Evolutionary conservation across 2,888 invertebrate species (phyloP).

Genomic region (Ligdia adustata): DNA sequence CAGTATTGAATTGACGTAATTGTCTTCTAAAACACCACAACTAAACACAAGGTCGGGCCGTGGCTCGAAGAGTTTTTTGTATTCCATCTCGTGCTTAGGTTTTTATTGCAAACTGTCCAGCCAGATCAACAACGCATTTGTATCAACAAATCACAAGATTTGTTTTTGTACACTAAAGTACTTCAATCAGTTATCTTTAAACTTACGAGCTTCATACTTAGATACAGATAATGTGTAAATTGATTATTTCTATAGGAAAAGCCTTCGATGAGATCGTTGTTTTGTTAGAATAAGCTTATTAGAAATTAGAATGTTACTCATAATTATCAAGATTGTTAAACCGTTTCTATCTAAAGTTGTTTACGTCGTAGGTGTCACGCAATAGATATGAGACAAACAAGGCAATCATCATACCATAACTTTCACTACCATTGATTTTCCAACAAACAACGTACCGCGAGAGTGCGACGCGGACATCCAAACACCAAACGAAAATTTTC

Average conservation of each 20-base stretch:
- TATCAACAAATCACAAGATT: slow-evolving; percentile 16
- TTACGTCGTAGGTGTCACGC: neutral
- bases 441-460: slow-evolving; percentile 27
- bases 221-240: too few species aligned
- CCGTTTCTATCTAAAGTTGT: slow-evolving; percentile 8
- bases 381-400: slow-evolving; percentile 17
- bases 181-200: too few species aligned
- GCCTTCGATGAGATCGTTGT: too few species aligned
- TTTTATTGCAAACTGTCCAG: slow-evolving; percentile 12
- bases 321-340: slow-evolving; percentile 1
- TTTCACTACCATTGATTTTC: slow-evolving; percentile 34
- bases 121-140: slow-evolving; percentile 12
- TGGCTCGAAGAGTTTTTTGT: slow-evolving; percentile 16
- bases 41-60: slow-evolving; percentile 17
- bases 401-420: slow-evolving; percentile 19
- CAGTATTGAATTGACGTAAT: slow-evolving; percentile 15
- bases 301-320: too few species aligned
- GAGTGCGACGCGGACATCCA: slow-evolving; percentile 41
- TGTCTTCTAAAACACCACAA: slow-evolving; percentile 17
- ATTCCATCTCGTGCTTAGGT: slow-evolving; percentile 11
- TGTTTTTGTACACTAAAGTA: too few species aligned
- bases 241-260: too few species aligned
- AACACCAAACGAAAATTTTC: slow-evolving; percentile 66
- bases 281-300: too few species aligned
- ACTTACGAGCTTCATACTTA: too few species aligned